Evolutionary conservation across 2,113 vertebrate genomes (phyloP).

Genomic region (Perca fluviatilis): DNA sequence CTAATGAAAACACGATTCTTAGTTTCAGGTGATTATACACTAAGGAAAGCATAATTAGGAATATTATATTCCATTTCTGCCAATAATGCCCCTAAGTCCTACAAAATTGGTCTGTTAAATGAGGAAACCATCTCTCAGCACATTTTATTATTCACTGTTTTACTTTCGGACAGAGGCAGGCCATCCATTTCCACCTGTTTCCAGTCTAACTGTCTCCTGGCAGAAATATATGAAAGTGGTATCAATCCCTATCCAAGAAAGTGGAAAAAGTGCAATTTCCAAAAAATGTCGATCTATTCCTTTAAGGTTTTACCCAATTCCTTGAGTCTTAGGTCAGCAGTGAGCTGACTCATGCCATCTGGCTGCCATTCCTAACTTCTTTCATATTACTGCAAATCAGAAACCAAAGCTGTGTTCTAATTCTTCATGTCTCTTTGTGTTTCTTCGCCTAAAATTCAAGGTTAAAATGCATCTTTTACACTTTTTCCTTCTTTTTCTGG

Average conservation of each 20-base stretch:
- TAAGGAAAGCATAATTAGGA: no score
- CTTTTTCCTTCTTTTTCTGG: slow-evolving; percentile 7
- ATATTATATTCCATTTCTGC: no score
- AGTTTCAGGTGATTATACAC: no score
- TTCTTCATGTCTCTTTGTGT: not conserved
- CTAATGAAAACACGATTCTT: no score
- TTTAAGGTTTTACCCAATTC: not conserved
- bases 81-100: no score
- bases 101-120: no score
- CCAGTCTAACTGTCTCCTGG: not conserved
- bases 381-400: not conserved
- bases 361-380: not conserved
- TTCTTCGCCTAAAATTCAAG: not conserved
- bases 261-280: not conserved
- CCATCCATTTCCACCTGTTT: not conserved
- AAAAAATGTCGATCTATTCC: not conserved
- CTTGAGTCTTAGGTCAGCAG: not conserved
- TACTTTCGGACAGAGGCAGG: not conserved
- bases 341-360: slow-evolving; percentile 10
- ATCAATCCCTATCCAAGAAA: not conserved
- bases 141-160: not conserved
- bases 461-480: slow-evolving; percentile 24
- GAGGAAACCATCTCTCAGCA: not conserved
- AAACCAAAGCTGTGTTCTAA: not conserved
- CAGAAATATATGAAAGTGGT: not conserved